A percentile compares a stretch with the other conserved stretches of the same genome.
Conservation (phyloP, 2,888 invertebrate species). For the Napeogenes sylphis region DNA sequence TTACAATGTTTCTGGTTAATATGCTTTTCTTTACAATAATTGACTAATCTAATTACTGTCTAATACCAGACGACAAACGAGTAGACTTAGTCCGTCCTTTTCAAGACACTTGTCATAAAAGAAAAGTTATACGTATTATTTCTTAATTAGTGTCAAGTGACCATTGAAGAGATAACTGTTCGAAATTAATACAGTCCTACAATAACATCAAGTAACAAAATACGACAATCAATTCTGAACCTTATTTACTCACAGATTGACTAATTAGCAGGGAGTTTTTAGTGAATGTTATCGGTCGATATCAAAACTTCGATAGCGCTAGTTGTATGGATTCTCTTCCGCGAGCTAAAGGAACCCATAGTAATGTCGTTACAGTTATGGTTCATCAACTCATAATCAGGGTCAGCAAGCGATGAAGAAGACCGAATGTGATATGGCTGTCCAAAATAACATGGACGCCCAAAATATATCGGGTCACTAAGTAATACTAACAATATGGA, state of each 20-base stretch:
- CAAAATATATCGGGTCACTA: no score
- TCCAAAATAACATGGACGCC: not conserved
- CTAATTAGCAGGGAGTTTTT: constrained; percentile 20
- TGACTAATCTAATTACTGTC: not conserved
- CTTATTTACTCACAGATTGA: not conserved
- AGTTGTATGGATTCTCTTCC: constrained; percentile 53
- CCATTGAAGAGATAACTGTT: not conserved
- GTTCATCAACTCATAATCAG: constrained; percentile 47
- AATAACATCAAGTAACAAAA: not conserved
- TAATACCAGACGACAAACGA: not conserved
- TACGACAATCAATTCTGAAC: not conserved
- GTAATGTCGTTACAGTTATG: constrained; percentile 48
- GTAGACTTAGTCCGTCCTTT: not conserved
- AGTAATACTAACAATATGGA: no score
- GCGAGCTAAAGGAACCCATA: constrained; percentile 52
- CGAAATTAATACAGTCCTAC: no score
- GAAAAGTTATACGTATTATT: not conserved
- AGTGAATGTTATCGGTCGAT: constrained; percentile 42
- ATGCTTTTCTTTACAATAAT: constrained; percentile 1
- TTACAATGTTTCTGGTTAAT: not conserved
- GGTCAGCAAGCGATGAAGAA: constrained; percentile 41
- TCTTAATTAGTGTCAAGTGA: constrained; percentile 7
- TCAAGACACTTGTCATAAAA: constrained; percentile 1
- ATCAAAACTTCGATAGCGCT: constrained; percentile 46
- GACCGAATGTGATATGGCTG: constrained; percentile 18